Percentiles rank a stretch among this genome's conserved stretches.
Conservation (phyloP, 2,888 invertebrate genomes). For the Pseudolycoriella hygida region DNA sequence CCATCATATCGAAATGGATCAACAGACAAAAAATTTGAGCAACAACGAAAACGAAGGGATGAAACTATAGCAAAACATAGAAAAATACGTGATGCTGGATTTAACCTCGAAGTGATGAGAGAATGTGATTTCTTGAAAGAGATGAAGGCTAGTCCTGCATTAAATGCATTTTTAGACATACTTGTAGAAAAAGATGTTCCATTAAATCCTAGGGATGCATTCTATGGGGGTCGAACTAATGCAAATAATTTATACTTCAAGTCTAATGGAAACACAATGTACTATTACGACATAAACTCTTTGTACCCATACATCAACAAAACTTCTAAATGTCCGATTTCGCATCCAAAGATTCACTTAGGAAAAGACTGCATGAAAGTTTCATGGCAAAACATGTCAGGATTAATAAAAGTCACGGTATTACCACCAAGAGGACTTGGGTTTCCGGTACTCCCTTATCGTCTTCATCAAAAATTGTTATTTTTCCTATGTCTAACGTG, state of each 20-base stretch:
- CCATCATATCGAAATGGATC: too few species aligned
- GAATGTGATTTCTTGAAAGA: too few species aligned
- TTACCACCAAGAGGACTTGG: constrained; percentile 15
- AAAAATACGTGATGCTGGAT: too few species aligned
- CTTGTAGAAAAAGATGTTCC: too few species aligned
- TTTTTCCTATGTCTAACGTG: constrained; percentile 15
- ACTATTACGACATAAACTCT: constrained; percentile 15
- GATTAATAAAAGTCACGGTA: constrained; percentile 14
- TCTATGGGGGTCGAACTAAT: constrained; percentile 15
- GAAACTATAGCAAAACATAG: too few species aligned
- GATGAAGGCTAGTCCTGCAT: too few species aligned
- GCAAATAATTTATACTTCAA: constrained; percentile 13
- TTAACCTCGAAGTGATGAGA: too few species aligned
- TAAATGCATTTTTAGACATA: constrained; percentile 14
- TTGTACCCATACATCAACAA: constrained; percentile 17
- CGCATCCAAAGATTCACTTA: constrained; percentile 16
- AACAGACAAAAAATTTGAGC: too few species aligned
- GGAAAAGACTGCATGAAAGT: constrained; percentile 10
- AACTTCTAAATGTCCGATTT: constrained; percentile 15
- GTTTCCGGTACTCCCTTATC: constrained; percentile 17
- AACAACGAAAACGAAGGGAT: too few species aligned
- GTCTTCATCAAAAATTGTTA: constrained; percentile 14
- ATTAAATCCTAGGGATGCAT: too few species aligned
- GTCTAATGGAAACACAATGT: constrained; percentile 12
- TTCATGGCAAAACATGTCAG: constrained; percentile 10